These are phyloP conservation scores for Ptychobarbus kaznakovi DNA, from an alignment of 2,797 vertebrate species.

Conservation along the genomic window DNA sequence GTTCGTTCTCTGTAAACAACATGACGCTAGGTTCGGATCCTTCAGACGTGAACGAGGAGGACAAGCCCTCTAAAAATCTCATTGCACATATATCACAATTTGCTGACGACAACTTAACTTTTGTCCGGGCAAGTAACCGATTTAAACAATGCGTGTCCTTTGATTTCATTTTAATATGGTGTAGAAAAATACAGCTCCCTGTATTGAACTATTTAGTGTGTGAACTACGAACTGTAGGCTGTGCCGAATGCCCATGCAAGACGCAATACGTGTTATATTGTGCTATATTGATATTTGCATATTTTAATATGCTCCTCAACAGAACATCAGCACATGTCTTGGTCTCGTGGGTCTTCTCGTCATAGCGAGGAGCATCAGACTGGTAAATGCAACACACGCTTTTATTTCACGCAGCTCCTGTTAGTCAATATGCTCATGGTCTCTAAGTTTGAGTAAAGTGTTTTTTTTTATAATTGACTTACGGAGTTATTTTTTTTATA, in stretches of 20 bases:
- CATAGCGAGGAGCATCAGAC: constrained; percentile 77
- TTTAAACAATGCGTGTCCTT: not conserved
- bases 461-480: no score
- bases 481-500: not conserved
- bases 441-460: not conserved
- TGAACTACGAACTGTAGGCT: not conserved
- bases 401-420: not conserved
- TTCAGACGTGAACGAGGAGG: constrained; percentile 49
- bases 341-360: constrained; percentile 75
- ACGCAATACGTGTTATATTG: not conserved
- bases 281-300: constrained; percentile 26
- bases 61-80: constrained; percentile 64
- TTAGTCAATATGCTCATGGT: not conserved
- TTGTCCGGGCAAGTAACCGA: constrained; percentile 76
- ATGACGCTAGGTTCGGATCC: constrained; percentile 47
- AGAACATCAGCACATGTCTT: constrained; percentile 79
- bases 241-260: not conserved
- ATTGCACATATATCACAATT: constrained; percentile 72
- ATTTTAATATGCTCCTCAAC: constrained; percentile 52
- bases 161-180: not conserved
- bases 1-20: constrained; percentile 58
- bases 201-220: not conserved
- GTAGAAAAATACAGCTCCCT: not conserved
- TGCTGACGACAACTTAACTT: constrained; percentile 75
- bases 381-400: constrained; percentile 71